These are phyloP conservation scores for Ectemnius lituratus DNA, from an alignment of 2,888 invertebrate species.

Conservation along the genomic window DNA sequence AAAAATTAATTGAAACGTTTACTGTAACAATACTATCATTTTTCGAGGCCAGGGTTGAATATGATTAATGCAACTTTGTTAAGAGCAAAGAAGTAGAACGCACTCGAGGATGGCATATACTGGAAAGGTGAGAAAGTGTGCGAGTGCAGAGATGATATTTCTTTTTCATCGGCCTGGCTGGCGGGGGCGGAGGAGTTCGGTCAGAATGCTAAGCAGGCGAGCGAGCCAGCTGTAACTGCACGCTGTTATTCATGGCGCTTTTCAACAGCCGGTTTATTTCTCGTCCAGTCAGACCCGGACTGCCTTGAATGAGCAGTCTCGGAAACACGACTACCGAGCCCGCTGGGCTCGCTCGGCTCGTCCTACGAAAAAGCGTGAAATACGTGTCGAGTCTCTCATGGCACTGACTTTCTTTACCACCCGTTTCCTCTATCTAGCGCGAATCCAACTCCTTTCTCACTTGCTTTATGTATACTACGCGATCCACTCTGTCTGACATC, in stretches of 20 bases:
- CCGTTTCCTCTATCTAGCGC: constrained; percentile 19
- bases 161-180: constrained; percentile 24
- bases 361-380: constrained; percentile 44
- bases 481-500: too few species aligned
- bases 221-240: constrained; percentile 42
- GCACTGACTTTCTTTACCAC: constrained; percentile 47
- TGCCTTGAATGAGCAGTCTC: constrained; percentile 52
- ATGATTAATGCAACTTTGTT: neutral
- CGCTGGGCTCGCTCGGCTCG: constrained; percentile 30
- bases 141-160: constrained; percentile 5
- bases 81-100: neutral
- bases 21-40: too few species aligned
- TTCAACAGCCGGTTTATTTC: constrained; percentile 51
- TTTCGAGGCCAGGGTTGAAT: too few species aligned
- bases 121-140: neutral
- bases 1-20: neutral
- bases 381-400: constrained; percentile 43
- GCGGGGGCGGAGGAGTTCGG: constrained; percentile 18
- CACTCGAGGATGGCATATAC: too few species aligned
- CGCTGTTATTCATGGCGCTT: constrained; percentile 52
- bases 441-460: constrained; percentile 5
- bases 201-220: constrained; percentile 39
- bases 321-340: constrained; percentile 35
- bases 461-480: too few species aligned
- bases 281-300: constrained; percentile 51